Percentiles rank a stretch among this genome's conserved stretches.
These are phyloP conservation scores for Erythrolamprus reginae DNA, from an alignment of 2,113 vertebrate species.

Conservation along the genomic window DNA sequence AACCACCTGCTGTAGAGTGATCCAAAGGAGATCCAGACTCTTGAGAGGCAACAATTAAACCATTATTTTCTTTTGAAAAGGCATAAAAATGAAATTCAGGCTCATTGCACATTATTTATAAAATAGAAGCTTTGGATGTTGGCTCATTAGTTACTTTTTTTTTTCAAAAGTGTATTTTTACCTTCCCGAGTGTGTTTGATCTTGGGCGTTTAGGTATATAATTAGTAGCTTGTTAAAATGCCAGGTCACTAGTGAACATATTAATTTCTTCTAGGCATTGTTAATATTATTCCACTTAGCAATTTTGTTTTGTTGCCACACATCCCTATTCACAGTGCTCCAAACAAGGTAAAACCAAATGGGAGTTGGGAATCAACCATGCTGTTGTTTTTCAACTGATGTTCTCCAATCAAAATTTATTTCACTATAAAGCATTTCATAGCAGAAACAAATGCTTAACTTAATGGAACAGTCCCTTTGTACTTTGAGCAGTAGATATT, in stretches of 20 bases:
- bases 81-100: not conserved
- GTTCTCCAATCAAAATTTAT: not conserved
- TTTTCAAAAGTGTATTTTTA: not conserved
- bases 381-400: not conserved
- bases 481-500: not conserved
- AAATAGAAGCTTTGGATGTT: not conserved
- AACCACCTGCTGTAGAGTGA: not conserved
- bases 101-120: not conserved
- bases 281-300: not conserved
- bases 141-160: not conserved
- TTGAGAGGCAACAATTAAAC: not conserved
- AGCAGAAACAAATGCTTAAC: not conserved
- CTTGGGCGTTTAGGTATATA: not conserved
- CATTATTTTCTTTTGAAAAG: not conserved
- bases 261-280: not conserved
- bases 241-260: not conserved
- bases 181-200: not conserved
- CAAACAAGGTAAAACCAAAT: not conserved
- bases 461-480: not conserved
- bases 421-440: not conserved
- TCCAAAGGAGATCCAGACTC: not conserved
- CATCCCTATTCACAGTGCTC: not conserved
- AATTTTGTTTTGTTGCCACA: not conserved
- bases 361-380: not conserved
- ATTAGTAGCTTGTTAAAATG: not conserved